Evolutionary conservation across 1,140 invertebrate species (phyloP), one percentile per base, ranked within the genome.

Genomic region (Trichoplusia ni): DNA sequence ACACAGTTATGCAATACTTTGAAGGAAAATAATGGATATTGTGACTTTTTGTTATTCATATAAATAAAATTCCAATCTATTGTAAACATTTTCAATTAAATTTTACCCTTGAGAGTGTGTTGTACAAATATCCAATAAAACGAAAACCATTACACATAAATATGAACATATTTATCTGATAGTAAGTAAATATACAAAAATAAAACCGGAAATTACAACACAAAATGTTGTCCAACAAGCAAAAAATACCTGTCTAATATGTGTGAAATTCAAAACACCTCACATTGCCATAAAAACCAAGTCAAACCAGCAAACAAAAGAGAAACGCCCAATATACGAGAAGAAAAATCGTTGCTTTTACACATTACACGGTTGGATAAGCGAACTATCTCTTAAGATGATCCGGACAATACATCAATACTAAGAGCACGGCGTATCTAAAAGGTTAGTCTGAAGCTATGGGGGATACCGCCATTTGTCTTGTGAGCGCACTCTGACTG

Each of bases 51-150:
- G 4, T 1, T 25, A 25, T 14, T 25, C 21, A 6, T 5, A 23
- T 46, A 21, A 51, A 35, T 13, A 51, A 51, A n/a, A 51, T 51
- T 35, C 33, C 8, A 21, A 11, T 35, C 6, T 35, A 21, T 35
- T 51, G 29, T 51, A 6, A 51, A 51, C 47, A 51, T 2, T 2
- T 1, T 35, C 19, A 5, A 6, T 21, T 19, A 29, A 25, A 23
- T 16, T 7, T 9, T 51, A 51, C 18, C 47, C 47, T 51, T 51
- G 47, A 51, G 35, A 21, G 29, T 51, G n/a, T n/a, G n/a, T n/a
- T n/a, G n/a, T n/a, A n/a, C n/a, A n/a, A n/a, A n/a, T n/a, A n/a
- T n/a, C n/a, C n/a, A n/a, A n/a, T n/a, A n/a, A n/a, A n/a, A n/a
- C n/a, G n/a, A n/a, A n/a, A n/a, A n/a, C n/a, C n/a, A n/a, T n/a